Base-by-base conservation (phyloP, 2,888 invertebrate genomes). In the Thereva unica region DNA sequence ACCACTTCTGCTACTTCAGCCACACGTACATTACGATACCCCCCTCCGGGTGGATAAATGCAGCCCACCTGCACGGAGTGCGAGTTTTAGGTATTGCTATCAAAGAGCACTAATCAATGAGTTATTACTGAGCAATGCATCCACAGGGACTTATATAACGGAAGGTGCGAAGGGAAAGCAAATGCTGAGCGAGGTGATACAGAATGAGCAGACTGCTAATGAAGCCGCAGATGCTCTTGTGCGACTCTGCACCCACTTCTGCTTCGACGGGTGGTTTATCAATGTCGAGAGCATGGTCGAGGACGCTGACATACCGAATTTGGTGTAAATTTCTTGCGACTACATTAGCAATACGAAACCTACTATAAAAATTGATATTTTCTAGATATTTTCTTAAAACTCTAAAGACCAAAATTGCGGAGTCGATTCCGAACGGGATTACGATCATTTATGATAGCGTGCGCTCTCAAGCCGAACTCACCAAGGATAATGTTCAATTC, bases 261-360 rank as follows among this genome's bases (percentile, higher is more conserved):
- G 88, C 68, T 93, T 99, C 76, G 98, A 99, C 74, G 99, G 99
- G 2, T 99, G 97, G 92, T 85, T 99, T n/a, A 81, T 99, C 35
- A 99, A 99, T 78, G 86, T 99, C 69, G 99, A 99, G 80, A 96
- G 96, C 77, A 79, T 84, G 77, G 84, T 91, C 55, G 76, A 80
- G 0, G n/a, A 47, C 52, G 7, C 71, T 56, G 68, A 71, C 37
- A 72, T 80, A 72, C 71, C 75, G 4, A 77, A 76, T 67, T 73
- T 79, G 35, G 71, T 73, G 79, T 80, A 70, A 76, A 78, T 74
- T 9, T 12, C 7, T 8, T 5, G 9, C 7, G 23, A 23, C 23
- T 23, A 23, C 23, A 23, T 23, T 23, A 23, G 12, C 12, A 59
- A 47, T n/a, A 34, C 9, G 49, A 45, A 38, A 45, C 38, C 34